Evolutionary conservation across 2,888 invertebrate species (phyloP).

Genomic region (Tenthredo scrophulariae): DNA sequence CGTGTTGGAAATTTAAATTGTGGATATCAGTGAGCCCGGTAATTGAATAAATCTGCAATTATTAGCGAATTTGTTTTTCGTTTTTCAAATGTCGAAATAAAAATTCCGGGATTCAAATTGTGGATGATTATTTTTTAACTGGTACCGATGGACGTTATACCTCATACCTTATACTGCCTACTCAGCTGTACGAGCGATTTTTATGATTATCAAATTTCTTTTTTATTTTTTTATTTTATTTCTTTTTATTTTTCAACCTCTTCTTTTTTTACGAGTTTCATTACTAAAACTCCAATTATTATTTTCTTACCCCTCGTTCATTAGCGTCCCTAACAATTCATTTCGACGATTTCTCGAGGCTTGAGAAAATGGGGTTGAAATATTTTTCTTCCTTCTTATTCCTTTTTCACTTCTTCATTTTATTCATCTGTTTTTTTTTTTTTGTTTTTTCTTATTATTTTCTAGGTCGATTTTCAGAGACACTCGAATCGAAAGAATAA

Average conservation of each 20-base stretch:
- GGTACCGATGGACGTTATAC: too few species aligned
- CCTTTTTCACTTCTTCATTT: not conserved
- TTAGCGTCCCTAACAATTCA: not conserved
- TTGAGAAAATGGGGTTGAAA: constrained; percentile 4
- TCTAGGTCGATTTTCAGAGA: not conserved
- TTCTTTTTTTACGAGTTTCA: not conserved
- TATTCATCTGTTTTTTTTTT: not conserved
- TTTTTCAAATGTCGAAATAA: not conserved
- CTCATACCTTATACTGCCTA: too few species aligned
- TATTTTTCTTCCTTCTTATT: not conserved
- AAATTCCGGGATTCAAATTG: not conserved
- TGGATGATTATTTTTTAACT: not conserved
- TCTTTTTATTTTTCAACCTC: not conserved
- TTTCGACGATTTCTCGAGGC: constrained; percentile 4
- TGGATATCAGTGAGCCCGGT: not conserved
- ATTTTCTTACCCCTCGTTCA: not conserved
- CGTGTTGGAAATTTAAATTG: not conserved
- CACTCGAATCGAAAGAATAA: not conserved
- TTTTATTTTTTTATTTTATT: not conserved
- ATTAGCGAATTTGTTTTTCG: not conserved
- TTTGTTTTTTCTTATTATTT: not conserved
- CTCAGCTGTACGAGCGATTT: not conserved
- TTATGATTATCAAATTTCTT: not conserved
- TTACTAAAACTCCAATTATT: constrained; percentile 21
- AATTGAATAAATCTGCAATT: not conserved